Percentiles rank a stretch among this genome's conserved stretches.
phyloP scores from a whole-genome alignment of 2,888 invertebrate genomes.

The Allacma fusca region DNA sequence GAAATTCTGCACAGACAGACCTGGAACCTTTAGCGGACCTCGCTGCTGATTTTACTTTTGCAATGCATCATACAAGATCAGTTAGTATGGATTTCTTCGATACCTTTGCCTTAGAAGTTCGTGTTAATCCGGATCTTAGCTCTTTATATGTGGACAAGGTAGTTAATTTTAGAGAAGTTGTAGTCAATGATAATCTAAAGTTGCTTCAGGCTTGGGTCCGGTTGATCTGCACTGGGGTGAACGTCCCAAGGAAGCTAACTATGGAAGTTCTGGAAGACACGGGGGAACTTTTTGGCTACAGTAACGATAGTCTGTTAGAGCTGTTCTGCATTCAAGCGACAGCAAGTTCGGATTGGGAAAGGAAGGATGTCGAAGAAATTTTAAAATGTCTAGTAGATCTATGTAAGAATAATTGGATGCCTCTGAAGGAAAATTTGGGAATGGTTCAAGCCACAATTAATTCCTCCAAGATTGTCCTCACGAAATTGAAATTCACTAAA shows the following conservation, averaged over 20 bases:
- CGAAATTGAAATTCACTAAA: slow-evolving; percentile 23
- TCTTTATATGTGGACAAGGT: slow-evolving; percentile 50
- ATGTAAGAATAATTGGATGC: slow-evolving; percentile 28
- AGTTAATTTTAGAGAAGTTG: slow-evolving; percentile 23
- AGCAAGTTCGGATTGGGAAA: slow-evolving; percentile 35
- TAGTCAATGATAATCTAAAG: slow-evolving; percentile 36
- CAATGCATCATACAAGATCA: background rate
- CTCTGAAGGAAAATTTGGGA: slow-evolving; percentile 9
- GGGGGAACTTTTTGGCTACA: slow-evolving; percentile 34
- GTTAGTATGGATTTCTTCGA: slow-evolving; percentile 46
- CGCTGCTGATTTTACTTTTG: slow-evolving; percentile 53
- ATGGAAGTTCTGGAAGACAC: slow-evolving; percentile 5
- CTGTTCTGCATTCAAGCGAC: slow-evolving; percentile 42
- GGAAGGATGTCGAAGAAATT: slow-evolving; percentile 44
- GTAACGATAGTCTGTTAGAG: slow-evolving; percentile 39
- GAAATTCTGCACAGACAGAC: slow-evolving; percentile 48
- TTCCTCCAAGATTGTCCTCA: slow-evolving; percentile 18
- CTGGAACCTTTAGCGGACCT: slow-evolving; percentile 53
- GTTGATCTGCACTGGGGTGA: slow-evolving; percentile 43
- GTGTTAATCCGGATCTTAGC: slow-evolving; percentile 49
- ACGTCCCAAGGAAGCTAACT: slow-evolving; percentile 30
- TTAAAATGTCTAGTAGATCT: slow-evolving; percentile 39
- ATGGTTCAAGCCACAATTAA: slow-evolving; percentile 5
- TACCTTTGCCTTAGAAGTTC: slow-evolving; percentile 50
- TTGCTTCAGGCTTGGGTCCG: slow-evolving; percentile 55